Percentiles rank a stretch among this genome's conserved stretches.
Conservation (phyloP, 2,113 vertebrate species). For the Anoplopoma fimbria region DNA sequence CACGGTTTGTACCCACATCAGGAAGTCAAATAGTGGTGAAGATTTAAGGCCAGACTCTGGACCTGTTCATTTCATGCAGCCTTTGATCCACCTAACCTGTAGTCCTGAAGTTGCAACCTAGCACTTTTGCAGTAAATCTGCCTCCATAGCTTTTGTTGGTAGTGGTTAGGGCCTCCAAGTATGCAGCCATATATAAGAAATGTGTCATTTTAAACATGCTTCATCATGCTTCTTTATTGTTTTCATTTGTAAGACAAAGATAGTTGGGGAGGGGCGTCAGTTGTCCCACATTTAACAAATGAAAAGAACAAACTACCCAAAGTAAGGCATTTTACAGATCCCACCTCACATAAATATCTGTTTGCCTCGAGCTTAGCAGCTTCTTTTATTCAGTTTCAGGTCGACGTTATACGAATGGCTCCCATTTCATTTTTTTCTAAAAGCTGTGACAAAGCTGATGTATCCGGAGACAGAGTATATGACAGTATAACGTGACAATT, state of each 20-base stretch:
- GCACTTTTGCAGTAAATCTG: neutral
- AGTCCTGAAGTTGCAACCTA: neutral
- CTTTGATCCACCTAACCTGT: slow-evolving; percentile 35
- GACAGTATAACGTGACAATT: slow-evolving; percentile 4
- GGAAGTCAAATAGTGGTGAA: slow-evolving; percentile 1
- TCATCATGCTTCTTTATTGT: neutral
- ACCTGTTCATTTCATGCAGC: slow-evolving; percentile 12
- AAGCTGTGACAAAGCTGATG: neutral
- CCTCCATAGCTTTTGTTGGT: neutral
- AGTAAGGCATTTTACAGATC: too few species aligned
- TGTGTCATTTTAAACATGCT: neutral
- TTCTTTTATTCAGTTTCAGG: neutral
- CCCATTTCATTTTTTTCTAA: neutral
- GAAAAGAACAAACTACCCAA: neutral
- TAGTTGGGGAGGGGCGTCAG: neutral
- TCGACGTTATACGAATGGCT: neutral
- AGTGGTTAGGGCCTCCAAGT: too few species aligned
- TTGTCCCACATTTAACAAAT: neutral
- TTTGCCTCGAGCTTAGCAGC: neutral
- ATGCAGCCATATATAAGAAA: neutral
- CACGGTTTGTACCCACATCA: slow-evolving; percentile 18
- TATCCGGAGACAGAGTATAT: neutral
- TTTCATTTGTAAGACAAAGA: neutral
- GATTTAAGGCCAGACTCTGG: neutral
- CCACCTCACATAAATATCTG: neutral